Conservation (phyloP, 2,113 vertebrate genomes). For the Ornithorhynchus anatinus region DNA sequence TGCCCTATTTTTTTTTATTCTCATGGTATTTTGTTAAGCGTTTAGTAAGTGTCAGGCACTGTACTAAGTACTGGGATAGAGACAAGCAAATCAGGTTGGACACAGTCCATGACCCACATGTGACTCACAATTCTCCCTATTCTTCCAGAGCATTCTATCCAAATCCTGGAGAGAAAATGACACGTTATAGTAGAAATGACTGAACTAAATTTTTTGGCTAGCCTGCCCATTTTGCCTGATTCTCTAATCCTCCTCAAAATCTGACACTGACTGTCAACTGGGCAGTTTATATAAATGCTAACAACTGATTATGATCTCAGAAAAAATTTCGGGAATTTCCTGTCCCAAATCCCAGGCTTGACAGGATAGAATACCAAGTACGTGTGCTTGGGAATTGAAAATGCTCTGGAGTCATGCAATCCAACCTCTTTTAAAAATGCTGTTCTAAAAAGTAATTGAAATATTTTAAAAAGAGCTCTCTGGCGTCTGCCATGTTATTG, state of each 20-base stretch:
- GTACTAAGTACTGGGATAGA: too few relatives aligned
- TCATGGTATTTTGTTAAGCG: too few relatives aligned
- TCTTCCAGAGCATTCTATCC: too few relatives aligned
- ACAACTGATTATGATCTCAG: neutral
- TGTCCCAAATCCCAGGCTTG: neutral
- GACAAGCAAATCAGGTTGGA: too few relatives aligned
- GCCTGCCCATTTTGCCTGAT: too few relatives aligned
- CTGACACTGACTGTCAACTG: neutral
- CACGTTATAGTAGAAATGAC: too few relatives aligned
- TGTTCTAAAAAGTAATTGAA: neutral
- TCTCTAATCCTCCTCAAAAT: neutral
- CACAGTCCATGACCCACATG: too few relatives aligned
- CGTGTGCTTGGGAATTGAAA: neutral
- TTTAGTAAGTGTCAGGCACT: too few relatives aligned
- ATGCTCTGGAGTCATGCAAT: neutral
- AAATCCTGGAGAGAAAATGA: too few relatives aligned
- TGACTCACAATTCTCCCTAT: too few relatives aligned
- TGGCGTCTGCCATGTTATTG: neutral
- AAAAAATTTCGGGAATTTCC: neutral
- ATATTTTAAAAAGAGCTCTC: neutral
- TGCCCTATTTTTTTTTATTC: too few relatives aligned
- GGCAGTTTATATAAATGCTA: neutral
- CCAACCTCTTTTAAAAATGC: neutral
- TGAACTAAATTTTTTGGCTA: too few relatives aligned
- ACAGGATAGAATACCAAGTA: neutral